A percentile compares a stretch with the other conserved stretches of the same genome.
phyloP scores from a whole-genome alignment of 2,113 vertebrate species.

The Nerophis lumbriciformis region DNA sequence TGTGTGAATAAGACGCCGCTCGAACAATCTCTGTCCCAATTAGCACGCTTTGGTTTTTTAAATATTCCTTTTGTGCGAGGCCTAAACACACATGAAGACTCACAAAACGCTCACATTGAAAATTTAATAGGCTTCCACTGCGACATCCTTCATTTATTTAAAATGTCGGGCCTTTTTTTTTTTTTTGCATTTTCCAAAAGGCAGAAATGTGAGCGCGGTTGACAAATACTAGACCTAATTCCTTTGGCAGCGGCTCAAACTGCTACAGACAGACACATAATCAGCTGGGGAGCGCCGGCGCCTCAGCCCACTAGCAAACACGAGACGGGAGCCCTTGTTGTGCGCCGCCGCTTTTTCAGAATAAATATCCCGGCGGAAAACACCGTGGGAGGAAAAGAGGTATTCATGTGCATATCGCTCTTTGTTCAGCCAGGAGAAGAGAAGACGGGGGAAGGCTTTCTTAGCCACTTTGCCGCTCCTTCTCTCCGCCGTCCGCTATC shows the following conservation, averaged over 20 bases:
- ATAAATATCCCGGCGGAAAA: conserved; percentile 67
- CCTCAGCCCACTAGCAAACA: conserved; percentile 67
- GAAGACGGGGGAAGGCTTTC: conserved; percentile 42
- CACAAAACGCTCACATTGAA: conserved; percentile 72
- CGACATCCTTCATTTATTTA: conserved; percentile 76
- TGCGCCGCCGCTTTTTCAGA: conserved; percentile 65
- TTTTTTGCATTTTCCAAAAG: conserved; percentile 47
- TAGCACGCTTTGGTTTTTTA: conserved; percentile 63
- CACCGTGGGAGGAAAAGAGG: conserved; percentile 61
- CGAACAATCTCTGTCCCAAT: conserved; percentile 66
- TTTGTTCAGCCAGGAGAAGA: conserved; percentile 56
- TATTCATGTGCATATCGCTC: conserved; percentile 56
- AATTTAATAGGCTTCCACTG: conserved; percentile 75
- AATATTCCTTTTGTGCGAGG: conserved; percentile 68
- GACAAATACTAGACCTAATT: conserved; percentile 75
- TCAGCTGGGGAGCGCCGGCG: conserved; percentile 72
- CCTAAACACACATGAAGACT: conserved; percentile 75
- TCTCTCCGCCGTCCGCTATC: conserved; percentile 40
- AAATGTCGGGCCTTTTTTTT: conserved; percentile 40
- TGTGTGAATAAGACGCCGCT: conserved; percentile 68
- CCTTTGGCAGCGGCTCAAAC: conserved; percentile 77
- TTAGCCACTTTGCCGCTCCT: conserved; percentile 50
- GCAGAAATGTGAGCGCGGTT: conserved; percentile 61
- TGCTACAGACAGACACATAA: conserved; percentile 76
- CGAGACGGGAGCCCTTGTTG: conserved; percentile 66